Percentiles rank a stretch among this genome's conserved stretches.
Conservation (phyloP, 2,113 vertebrate species). For the Sus scrofa region DNA sequence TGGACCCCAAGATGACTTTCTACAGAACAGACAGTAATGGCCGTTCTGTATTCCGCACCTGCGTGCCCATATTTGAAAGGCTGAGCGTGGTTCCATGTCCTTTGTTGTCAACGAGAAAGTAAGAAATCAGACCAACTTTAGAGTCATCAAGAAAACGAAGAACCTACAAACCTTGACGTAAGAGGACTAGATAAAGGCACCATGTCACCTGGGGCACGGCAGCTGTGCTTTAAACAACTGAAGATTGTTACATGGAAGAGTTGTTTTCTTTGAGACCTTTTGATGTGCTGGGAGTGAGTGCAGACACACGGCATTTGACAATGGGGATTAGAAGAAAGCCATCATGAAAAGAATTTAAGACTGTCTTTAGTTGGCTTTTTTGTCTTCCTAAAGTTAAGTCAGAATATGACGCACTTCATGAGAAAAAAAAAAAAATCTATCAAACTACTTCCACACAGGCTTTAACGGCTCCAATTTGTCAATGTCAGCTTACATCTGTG, state of each 20-base stretch:
- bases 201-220: neutral
- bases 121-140: neutral
- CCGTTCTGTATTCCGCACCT: neutral
- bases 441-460: neutral
- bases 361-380: neutral
- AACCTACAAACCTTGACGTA: neutral
- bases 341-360: neutral
- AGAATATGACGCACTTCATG: neutral
- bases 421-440: constrained; percentile 1
- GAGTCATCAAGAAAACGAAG: neutral
- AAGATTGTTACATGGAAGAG: too few species aligned
- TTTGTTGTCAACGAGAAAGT: neutral
- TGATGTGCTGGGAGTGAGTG: neutral
- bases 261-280: neutral
- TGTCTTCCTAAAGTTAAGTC: neutral
- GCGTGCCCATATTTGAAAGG: neutral
- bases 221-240: neutral
- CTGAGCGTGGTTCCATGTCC: neutral
- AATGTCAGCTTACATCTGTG: neutral
- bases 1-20: neutral
- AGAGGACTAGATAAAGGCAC: neutral
- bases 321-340: neutral
- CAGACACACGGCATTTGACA: neutral
- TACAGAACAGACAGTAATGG: neutral
- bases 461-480: neutral